These are phyloP conservation scores for Sarcophaga bullata DNA, from an alignment of 1,140 invertebrate species.

Conservation along the genomic window DNA sequence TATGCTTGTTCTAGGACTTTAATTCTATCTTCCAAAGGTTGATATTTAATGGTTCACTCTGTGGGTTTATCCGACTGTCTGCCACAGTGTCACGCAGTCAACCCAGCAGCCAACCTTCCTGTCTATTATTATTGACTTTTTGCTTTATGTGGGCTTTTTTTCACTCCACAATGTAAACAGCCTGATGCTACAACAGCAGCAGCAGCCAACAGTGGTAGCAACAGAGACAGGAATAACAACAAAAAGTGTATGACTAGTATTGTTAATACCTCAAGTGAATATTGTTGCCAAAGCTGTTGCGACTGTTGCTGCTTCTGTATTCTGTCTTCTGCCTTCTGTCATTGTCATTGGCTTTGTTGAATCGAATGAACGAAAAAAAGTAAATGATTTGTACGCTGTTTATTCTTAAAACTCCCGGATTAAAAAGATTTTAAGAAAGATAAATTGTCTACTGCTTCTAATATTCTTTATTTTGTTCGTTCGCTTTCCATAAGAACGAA, in stretches of 20 bases:
- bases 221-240: not conserved
- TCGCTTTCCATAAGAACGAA: not conserved
- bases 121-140: not conserved
- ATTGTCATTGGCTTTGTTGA: not conserved
- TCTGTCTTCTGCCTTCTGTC: not conserved
- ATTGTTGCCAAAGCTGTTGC: not conserved
- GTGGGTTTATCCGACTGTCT: not conserved
- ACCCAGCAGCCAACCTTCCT: not conserved
- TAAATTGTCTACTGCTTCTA: not conserved
- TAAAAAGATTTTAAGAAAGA: conserved; percentile 1
- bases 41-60: not conserved
- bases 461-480: not conserved
- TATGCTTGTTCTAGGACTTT: not conserved
- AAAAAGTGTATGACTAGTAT: not conserved
- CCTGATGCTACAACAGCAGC: not conserved
- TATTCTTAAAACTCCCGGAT: conserved; percentile 1
- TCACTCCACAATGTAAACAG: not conserved
- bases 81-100: not conserved
- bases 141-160: not conserved
- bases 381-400: not conserved
- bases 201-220: not conserved
- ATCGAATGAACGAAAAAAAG: not conserved
- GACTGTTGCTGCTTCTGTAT: not conserved
- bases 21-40: not conserved
- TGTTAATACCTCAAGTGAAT: not conserved